These are phyloP conservation scores for Dendrocopos noguchii DNA, from an alignment of 2,113 vertebrate species.

Conservation along the genomic window DNA sequence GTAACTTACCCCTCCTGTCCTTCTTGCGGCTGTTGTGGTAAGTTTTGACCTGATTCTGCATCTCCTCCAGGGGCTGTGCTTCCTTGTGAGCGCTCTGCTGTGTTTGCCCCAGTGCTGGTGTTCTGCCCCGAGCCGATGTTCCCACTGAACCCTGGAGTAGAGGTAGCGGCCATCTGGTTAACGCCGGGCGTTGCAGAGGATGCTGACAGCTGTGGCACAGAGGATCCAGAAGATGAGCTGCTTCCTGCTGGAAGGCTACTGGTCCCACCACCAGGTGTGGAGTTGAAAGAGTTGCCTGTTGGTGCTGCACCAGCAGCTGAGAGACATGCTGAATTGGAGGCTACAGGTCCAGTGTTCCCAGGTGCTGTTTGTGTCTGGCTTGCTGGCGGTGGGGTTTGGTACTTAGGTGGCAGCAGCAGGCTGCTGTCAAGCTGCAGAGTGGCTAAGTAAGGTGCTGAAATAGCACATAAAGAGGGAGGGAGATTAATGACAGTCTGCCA, in stretches of 20 bases:
- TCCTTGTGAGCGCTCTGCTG: constrained; percentile 77
- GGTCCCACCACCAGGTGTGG: constrained; percentile 70
- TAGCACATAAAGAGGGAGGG: not conserved
- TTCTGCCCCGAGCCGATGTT: constrained; percentile 66
- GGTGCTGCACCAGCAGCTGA: constrained; percentile 44
- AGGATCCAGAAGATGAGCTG: constrained; percentile 60
- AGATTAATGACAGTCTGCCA: not conserved
- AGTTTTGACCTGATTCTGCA: constrained; percentile 74
- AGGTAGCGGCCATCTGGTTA: constrained; percentile 67
- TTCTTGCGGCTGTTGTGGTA: constrained; percentile 77
- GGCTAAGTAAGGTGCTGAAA: constrained; percentile 91
- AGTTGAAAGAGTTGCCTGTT: constrained; percentile 70
- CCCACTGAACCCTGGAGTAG: constrained; percentile 75
- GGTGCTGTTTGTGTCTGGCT: constrained; percentile 68
- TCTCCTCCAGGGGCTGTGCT: constrained; percentile 72
- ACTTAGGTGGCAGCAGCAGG: constrained; percentile 88
- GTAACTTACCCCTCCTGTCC: constrained; percentile 78
- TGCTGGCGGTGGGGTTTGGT: constrained; percentile 73
- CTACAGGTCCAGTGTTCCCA: constrained; percentile 57
- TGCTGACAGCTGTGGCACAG: constrained; percentile 66
- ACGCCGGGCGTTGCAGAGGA: constrained; percentile 72
- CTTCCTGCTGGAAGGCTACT: constrained; percentile 57
- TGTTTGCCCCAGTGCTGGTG: constrained; percentile 60
- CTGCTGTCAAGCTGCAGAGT: constrained; percentile 89
- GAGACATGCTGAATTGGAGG: constrained; percentile 56